A percentile compares a stretch with the other conserved stretches of the same genome.
Conservation (phyloP, 92 coral and sea anemone genomes). For the Metridium senile region DNA sequence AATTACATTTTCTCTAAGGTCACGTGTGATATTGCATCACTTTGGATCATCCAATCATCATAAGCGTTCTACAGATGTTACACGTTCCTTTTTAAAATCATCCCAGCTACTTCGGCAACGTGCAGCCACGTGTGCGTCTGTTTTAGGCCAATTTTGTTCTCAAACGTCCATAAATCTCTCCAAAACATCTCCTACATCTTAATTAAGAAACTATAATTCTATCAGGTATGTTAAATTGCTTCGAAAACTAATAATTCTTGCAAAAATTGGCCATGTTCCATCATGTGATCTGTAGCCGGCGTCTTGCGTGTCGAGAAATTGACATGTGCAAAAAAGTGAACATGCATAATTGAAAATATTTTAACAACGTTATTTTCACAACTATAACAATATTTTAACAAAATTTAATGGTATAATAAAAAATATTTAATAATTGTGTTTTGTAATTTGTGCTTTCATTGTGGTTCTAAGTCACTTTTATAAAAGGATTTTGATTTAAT, state of each 20-base stretch:
- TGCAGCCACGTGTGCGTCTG: constrained; percentile 42
- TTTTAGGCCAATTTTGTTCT: constrained; percentile 6
- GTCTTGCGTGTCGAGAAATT: neutral
- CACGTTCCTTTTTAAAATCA: neutral
- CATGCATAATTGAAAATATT: neutral
- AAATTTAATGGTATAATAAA: too few relatives aligned
- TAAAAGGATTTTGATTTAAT: too few relatives aligned
- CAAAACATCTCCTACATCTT: neutral
- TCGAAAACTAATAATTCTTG: neutral
- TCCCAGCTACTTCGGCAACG: constrained; percentile 17
- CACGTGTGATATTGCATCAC: constrained; percentile 19
- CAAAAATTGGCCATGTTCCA: neutral
- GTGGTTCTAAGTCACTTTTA: too few relatives aligned
- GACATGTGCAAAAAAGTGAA: constrained; percentile 1
- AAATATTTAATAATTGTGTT: too few relatives aligned
- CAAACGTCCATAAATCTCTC: constrained; percentile 3
- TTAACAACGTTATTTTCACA: neutral
- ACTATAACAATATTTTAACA: too few relatives aligned
- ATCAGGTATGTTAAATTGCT: constrained; percentile 4
- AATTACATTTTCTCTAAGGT: too few relatives aligned
- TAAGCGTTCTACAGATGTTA: constrained; percentile 19
- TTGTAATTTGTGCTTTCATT: too few relatives aligned
- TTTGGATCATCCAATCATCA: constrained; percentile 18
- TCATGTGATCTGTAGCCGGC: constrained; percentile 4
- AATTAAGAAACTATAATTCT: neutral